A percentile compares a stretch with the other conserved stretches of the same genome.
Evolutionary conservation across 2,888 invertebrate species (phyloP).

Genomic region (Agrotis puta): DNA sequence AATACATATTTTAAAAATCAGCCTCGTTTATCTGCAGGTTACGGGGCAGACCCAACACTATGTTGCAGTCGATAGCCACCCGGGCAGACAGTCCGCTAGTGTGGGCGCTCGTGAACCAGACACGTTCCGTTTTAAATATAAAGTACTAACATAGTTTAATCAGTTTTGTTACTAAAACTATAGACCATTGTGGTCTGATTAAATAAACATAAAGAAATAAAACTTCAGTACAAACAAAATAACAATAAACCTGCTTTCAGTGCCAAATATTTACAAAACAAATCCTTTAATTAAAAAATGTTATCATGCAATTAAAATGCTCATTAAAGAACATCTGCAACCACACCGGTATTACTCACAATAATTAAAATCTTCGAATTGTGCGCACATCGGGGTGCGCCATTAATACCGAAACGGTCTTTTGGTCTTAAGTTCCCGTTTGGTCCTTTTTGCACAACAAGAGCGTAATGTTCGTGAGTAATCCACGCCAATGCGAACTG

Average conservation of each 20-base stretch:
- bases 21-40: too few relatives aligned
- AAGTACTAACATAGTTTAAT: too few relatives aligned
- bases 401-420: constrained; percentile 61
- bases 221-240: too few relatives aligned
- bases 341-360: constrained; percentile 8
- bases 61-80: too few relatives aligned
- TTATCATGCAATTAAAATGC: neutral
- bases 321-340: constrained; percentile 2
- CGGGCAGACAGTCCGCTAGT: too few relatives aligned
- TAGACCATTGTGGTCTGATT: too few relatives aligned
- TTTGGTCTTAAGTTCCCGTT: constrained; percentile 56
- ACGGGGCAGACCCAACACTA: too few relatives aligned
- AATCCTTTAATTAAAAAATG: neutral
- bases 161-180: too few relatives aligned
- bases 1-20: too few relatives aligned
- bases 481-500: constrained; percentile 58
- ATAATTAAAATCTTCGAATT: constrained; percentile 47
- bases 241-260: neutral
- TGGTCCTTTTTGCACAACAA: constrained; percentile 56
- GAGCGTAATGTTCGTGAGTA: constrained; percentile 62
- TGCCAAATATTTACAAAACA: neutral
- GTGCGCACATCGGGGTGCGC: constrained; percentile 43
- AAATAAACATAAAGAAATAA: too few relatives aligned
- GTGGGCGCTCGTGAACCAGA: too few relatives aligned
- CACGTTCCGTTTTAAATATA: too few relatives aligned